Evolutionary conservation across 2,113 vertebrate species (phyloP).

Genomic region (Muscicapa adusta): DNA sequence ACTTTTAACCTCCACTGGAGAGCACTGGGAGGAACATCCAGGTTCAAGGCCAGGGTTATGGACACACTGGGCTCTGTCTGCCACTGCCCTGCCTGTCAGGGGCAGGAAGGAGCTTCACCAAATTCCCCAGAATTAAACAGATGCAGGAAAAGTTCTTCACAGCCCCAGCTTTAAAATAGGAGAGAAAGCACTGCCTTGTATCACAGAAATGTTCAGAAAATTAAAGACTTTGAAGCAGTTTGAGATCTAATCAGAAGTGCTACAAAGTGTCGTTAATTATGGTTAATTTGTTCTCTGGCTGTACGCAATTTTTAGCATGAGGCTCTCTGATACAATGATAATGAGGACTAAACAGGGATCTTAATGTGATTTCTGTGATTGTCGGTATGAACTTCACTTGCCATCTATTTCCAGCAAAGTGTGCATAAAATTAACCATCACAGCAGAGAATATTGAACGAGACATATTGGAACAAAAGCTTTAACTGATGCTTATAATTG

Average conservation of each 20-base stretch:
- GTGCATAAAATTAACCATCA: conserved; percentile 21
- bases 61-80: rapidly evolving
- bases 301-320: conserved; percentile 25
- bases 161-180: not conserved
- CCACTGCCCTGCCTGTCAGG: not conserved
- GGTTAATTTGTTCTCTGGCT: conserved; percentile 53
- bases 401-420: conserved; percentile 28
- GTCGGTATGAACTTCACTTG: conserved; percentile 30
- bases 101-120: not conserved
- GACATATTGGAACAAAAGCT: conserved; percentile 41
- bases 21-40: not conserved
- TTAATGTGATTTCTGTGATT: conserved; percentile 29
- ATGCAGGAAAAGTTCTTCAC: not conserved
- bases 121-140: not conserved
- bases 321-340: conserved; percentile 48
- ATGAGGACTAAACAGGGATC: conserved; percentile 42
- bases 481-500: not conserved
- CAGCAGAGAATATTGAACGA: conserved; percentile 8
- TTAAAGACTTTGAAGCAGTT: conserved; percentile 43
- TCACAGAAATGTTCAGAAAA: not conserved
- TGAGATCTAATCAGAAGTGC: conserved; percentile 54
- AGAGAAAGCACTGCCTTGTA: not conserved
- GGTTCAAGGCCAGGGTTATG: not conserved
- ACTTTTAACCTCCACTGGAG: rapidly evolving
- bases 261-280: conserved; percentile 49